These are phyloP conservation scores for Atta colombica DNA, from an alignment of 1,140 invertebrate genomes.

Conservation along the genomic window DNA sequence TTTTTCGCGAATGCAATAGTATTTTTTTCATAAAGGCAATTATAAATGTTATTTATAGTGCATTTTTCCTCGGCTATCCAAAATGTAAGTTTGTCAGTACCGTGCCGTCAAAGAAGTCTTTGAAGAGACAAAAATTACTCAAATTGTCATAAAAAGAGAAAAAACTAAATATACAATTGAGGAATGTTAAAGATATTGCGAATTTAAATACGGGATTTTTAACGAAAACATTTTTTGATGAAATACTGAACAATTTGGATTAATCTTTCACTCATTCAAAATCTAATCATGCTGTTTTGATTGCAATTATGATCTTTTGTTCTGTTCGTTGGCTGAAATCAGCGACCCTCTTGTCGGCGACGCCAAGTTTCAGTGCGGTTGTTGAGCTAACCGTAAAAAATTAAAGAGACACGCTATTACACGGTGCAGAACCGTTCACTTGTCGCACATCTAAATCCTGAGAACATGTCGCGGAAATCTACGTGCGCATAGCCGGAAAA, in stretches of 20 bases:
- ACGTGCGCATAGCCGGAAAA: slow-evolving; percentile 10
- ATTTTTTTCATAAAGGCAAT: too few species aligned
- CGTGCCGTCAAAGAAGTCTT: slow-evolving; percentile 1
- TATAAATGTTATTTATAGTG: too few species aligned
- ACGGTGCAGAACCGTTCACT: background rate
- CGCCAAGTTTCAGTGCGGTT: background rate
- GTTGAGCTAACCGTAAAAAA: slow-evolving; percentile 18
- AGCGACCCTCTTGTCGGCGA: background rate
- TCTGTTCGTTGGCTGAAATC: slow-evolving; percentile 1
- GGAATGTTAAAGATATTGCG: background rate
- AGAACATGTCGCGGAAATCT: slow-evolving; percentile 25
- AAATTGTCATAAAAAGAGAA: slow-evolving; percentile 20
- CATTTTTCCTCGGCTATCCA: background rate
- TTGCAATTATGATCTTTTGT: slow-evolving; percentile 9
- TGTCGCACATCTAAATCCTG: background rate
- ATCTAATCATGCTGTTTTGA: background rate
- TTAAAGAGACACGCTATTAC: slow-evolving; percentile 9
- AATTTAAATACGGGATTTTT: background rate
- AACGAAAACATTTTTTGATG: background rate
- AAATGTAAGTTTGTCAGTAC: slow-evolving; percentile 8
- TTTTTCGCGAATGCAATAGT: too few species aligned
- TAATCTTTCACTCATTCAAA: background rate
- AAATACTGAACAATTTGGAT: background rate
- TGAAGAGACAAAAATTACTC: slow-evolving; percentile 18
- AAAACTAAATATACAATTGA: slow-evolving; percentile 10